Evolutionary conservation across 2,888 invertebrate genomes (phyloP), one percentile per base, ranked within the genome.

Genomic region (Hemaris fuciformis): DNA sequence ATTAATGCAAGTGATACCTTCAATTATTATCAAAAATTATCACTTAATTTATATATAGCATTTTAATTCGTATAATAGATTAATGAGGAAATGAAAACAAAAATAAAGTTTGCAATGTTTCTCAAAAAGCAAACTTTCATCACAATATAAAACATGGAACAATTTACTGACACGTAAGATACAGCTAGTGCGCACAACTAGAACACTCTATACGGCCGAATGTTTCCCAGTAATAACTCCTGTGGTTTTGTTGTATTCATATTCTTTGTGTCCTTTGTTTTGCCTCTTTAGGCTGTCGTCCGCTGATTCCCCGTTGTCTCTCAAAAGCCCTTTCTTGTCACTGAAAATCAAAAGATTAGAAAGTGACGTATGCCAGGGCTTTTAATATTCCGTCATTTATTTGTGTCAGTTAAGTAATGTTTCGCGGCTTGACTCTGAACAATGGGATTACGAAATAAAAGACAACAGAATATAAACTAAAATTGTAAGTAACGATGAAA

Each of bases 141-240:
- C n/a, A n/a, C 4, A 8, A 27, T 27, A 0, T 38, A 38, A 4
- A 38, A 38, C n/a, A 38, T 45, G 8, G 20, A 8, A 20, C 15
- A 18, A 22, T 45, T 20, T 18, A n/a, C 8, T 20, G 8, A 18
- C 20, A 45, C 20, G 15, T 45, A 20, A 45, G 15, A n/a, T 20
- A n/a, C n/a, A n/a, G n/a, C 4, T 18, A 8, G 7, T 45, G 45
- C 20, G 20, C 23, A 34, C 10, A 22, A 53, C 18, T 15, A 20
- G 57, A 23, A 3, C 48, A 15, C n/a, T 53, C 70, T 84, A 91
- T 60, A 92, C 91, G 42, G 87, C 78, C 71, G 91, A 91, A 86
- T 92, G 90, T 81, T 91, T 91, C 42, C 91, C 91, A 62, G 91
- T 91, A 64, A 92, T 88, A 64, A 87, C 77, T 60, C 91, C 91